Percentiles rank a stretch among this genome's conserved stretches.
Conservation (phyloP, 2,113 vertebrate species). For the Elanus axillaris region DNA sequence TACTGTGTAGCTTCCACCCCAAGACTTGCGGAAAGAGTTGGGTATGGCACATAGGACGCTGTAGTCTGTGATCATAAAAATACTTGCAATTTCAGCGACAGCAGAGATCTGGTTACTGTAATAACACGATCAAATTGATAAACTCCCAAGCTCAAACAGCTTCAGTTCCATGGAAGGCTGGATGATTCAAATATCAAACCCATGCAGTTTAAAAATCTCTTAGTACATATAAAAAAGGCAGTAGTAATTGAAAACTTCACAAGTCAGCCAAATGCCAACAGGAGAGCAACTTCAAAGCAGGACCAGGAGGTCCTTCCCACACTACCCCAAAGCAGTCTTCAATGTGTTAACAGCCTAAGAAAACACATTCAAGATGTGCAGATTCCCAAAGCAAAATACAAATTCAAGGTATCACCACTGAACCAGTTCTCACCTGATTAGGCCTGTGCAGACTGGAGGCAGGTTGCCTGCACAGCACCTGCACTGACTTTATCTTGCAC, state of each 20-base stretch:
- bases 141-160: neutral
- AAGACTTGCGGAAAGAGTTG: neutral
- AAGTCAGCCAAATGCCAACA: neutral
- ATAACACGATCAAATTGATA: neutral
- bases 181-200: neutral
- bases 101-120: neutral
- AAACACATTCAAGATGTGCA: neutral
- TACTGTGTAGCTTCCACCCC: neutral
- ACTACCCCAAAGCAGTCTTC: neutral
- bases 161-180: neutral
- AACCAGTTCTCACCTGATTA: neutral
- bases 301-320: neutral
- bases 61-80: neutral
- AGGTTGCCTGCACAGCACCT: neutral
- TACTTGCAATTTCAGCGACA: neutral
- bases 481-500: neutral
- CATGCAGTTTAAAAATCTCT: neutral
- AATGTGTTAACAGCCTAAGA: neutral
- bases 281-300: neutral
- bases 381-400: neutral
- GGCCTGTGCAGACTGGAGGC: neutral
- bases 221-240: neutral
- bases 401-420: neutral
- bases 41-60: neutral
- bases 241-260: neutral